Percentiles rank a stretch among this genome's conserved stretches.
Evolutionary conservation across 2,797 vertebrate species (phyloP).

Genomic region (Cyprinella venusta): DNA sequence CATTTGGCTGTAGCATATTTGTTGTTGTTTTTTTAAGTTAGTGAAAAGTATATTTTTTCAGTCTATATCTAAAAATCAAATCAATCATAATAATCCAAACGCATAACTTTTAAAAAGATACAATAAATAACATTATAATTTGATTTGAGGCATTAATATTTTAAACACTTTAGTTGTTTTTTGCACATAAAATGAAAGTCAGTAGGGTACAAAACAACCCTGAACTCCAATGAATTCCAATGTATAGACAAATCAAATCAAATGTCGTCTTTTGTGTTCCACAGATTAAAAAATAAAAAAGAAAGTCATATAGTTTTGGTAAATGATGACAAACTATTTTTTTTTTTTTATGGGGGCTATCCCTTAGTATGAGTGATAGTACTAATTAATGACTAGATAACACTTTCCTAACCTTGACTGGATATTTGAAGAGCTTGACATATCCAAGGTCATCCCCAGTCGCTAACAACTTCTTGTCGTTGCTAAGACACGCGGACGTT

Average conservation of each 20-base stretch:
- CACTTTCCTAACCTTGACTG: conserved; percentile 85
- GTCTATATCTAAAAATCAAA: too few species aligned
- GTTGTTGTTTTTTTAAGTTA: too few species aligned
- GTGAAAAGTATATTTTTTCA: too few species aligned
- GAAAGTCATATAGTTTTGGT: not conserved
- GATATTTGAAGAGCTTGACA: conserved; percentile 95
- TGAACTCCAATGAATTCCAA: not conserved
- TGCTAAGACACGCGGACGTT: conserved; percentile 90
- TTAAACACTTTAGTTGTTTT: not conserved
- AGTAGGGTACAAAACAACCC: not conserved
- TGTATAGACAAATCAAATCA: not conserved
- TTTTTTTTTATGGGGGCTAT: too few species aligned
- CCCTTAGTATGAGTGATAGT: not conserved
- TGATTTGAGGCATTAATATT: not conserved
- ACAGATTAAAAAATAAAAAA: not conserved
- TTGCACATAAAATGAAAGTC: not conserved
- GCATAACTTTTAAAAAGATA: not conserved
- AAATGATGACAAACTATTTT: not conserved
- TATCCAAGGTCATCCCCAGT: conserved; percentile 98
- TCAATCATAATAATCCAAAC: too few species aligned
- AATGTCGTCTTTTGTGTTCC: not conserved
- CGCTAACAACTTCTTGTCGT: conserved; percentile 88
- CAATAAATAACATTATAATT: not conserved
- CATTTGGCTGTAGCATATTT: not conserved
- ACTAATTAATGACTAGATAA: not conserved